Percentiles rank a stretch among this genome's conserved stretches.
phyloP scores from a whole-genome alignment of 2,797 vertebrate genomes.

The Scyliorhinus canicula region DNA sequence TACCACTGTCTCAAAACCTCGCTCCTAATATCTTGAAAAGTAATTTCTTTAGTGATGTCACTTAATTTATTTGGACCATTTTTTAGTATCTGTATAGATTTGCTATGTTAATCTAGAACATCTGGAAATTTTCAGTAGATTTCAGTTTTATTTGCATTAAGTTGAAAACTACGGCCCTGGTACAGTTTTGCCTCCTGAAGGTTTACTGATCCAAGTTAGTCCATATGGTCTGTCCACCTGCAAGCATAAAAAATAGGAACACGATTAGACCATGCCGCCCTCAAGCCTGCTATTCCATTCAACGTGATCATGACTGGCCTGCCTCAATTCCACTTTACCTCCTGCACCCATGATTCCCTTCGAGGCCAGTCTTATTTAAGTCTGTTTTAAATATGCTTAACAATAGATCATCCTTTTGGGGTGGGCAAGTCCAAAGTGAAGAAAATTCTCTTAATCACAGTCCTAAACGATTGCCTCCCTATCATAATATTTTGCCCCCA shows the following conservation, averaged over 20 bases:
- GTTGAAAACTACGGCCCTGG: not conserved
- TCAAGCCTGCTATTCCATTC: not conserved
- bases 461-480: not conserved
- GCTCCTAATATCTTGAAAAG: not conserved
- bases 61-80: not conserved
- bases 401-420: not conserved
- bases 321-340: not conserved
- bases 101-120: not conserved
- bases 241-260: not conserved
- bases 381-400: not conserved
- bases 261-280: not conserved
- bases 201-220: constrained; percentile 39
- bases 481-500: not conserved
- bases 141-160: not conserved
- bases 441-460: not conserved
- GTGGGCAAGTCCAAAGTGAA: not conserved
- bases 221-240: not conserved
- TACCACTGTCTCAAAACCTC: not conserved
- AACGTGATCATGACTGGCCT: not conserved
- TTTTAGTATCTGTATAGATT: not conserved
- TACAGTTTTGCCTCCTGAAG: not conserved
- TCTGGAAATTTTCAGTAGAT: not conserved
- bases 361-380: not conserved
- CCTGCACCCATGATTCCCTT: not conserved
- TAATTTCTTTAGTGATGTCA: not conserved